Percentiles rank a stretch among this genome's conserved stretches.
Conservation (phyloP, 2,888 invertebrate genomes). For the Chrysolina americana region DNA sequence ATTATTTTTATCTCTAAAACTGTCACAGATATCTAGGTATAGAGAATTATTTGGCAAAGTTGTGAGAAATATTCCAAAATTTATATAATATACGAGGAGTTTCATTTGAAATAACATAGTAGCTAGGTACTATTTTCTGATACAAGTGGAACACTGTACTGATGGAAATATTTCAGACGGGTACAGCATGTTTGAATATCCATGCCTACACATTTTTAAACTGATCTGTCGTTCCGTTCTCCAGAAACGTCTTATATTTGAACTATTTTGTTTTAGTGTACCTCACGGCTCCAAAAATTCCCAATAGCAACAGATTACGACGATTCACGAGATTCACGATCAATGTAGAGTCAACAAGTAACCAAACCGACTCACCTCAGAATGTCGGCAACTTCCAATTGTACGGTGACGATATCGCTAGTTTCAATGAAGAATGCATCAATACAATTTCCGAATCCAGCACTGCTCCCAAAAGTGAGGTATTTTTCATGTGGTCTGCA, state of each 20-base stretch:
- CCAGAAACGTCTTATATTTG: not conserved
- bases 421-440: constrained; percentile 86
- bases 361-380: constrained; percentile 70
- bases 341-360: constrained; percentile 77
- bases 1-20: too few relatives aligned
- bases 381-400: constrained; percentile 81
- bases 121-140: too few relatives aligned
- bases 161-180: too few relatives aligned
- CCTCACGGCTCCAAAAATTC: constrained; percentile 70
- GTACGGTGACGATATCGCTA: constrained; percentile 76
- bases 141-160: too few relatives aligned
- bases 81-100: too few relatives aligned
- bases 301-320: constrained; percentile 71
- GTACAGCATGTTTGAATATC: too few relatives aligned
- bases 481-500: constrained; percentile 92
- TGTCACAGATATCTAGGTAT: too few relatives aligned
- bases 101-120: too few relatives aligned
- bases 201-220: too few relatives aligned
- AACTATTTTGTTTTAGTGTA: constrained; percentile 53
- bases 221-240: too few relatives aligned
- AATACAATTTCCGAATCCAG: constrained; percentile 88
- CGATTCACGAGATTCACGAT: constrained; percentile 86
- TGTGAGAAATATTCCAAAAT: too few relatives aligned
- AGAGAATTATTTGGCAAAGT: too few relatives aligned
- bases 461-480: constrained; percentile 84